phyloP scores from a whole-genome alignment of 2,888 invertebrate genomes.

The Drosophila leonis region DNA sequence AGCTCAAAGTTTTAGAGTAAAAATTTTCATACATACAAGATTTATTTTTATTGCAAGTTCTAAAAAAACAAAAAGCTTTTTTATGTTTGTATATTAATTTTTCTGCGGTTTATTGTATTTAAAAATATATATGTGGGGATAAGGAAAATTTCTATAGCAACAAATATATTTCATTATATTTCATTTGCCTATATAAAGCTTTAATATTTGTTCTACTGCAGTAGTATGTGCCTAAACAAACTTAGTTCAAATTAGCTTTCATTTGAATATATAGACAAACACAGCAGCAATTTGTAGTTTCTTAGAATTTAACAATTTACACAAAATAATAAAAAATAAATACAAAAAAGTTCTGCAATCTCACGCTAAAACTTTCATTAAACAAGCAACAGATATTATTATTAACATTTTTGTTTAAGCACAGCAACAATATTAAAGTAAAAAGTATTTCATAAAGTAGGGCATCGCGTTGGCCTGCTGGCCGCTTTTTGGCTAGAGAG shows the following conservation, averaged over 20 bases:
- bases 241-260: neutral
- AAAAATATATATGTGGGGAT: too few relatives aligned
- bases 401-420: neutral
- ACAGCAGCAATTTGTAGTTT: neutral
- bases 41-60: too few relatives aligned
- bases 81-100: too few relatives aligned
- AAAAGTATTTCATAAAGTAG: slow-evolving; percentile 31
- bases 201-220: neutral
- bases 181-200: too few relatives aligned
- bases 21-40: too few relatives aligned
- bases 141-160: too few relatives aligned
- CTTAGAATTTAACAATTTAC: neutral
- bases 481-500: slow-evolving; percentile 48
- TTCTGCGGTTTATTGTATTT: too few relatives aligned
- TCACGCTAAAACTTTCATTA: neutral
- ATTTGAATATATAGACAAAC: neutral
- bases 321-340: neutral
- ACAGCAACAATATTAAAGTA: neutral
- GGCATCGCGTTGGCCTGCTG: slow-evolving; percentile 47
- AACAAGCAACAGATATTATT: neutral
- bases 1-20: too few relatives aligned
- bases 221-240: neutral
- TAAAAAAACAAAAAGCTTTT: too few relatives aligned
- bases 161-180: too few relatives aligned
- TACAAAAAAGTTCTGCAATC: slow-evolving; percentile 1